These are phyloP conservation scores for Varanus salvator DNA, from an alignment of 2,113 vertebrate species.

Conservation along the genomic window DNA sequence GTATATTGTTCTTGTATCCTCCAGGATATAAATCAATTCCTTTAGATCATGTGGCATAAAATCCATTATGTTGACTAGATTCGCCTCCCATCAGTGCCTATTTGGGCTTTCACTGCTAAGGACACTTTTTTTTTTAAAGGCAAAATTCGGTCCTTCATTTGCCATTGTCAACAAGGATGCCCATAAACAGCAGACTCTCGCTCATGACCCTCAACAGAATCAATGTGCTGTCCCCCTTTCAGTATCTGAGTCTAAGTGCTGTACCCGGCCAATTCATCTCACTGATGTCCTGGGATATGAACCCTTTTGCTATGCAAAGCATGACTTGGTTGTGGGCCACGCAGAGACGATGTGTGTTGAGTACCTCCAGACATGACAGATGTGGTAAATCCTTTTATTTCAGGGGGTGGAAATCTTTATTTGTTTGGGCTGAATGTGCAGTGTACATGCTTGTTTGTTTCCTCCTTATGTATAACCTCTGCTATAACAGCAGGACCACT, in stretches of 20 bases:
- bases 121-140: neutral
- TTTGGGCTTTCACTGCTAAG: neutral
- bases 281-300: neutral
- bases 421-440: neutral
- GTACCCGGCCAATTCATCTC: neutral
- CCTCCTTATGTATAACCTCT: neutral
- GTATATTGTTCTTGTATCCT: neutral
- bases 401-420: neutral
- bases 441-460: neutral
- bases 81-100: neutral
- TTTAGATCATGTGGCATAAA: neutral
- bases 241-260: neutral
- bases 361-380: neutral
- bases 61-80: neutral
- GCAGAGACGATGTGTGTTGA: slow-evolving; percentile 1
- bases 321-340: neutral
- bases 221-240: neutral
- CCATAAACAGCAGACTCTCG: neutral
- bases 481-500: neutral
- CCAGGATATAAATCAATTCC: neutral
- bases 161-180: neutral
- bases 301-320: neutral
- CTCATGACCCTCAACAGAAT: neutral
- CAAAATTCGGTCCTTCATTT: slow-evolving; percentile 8
- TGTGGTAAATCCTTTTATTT: neutral